phyloP scores from a whole-genome alignment of 2,113 vertebrate genomes.

The Lycaon pictus region DNA sequence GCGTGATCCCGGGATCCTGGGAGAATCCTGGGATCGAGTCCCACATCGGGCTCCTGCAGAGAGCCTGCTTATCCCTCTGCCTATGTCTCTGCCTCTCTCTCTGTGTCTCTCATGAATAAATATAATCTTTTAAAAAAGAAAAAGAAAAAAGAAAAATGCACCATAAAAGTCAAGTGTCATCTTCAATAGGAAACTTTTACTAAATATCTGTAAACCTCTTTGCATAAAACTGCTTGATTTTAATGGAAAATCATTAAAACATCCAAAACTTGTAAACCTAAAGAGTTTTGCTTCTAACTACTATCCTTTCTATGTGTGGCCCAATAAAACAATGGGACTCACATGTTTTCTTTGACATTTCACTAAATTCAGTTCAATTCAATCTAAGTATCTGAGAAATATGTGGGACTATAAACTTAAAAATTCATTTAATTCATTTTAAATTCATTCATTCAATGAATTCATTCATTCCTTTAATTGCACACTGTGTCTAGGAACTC shows the following conservation, averaged over 20 bases:
- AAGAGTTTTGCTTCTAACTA: slow-evolving; percentile 6
- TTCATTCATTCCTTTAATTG: background rate
- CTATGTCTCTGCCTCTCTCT: too few species aligned
- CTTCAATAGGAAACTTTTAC: background rate
- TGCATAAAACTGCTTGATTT: background rate
- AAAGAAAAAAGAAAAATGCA: background rate
- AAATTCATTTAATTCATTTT: background rate
- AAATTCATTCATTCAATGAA: too few species aligned
- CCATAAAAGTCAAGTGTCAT: background rate
- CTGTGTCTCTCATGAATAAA: too few species aligned
- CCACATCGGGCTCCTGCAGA: too few species aligned
- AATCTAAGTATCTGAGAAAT: slow-evolving; percentile 39
- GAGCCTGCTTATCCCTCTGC: too few species aligned
- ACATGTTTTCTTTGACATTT: slow-evolving; percentile 33
- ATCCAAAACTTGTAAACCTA: background rate
- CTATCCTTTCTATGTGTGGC: background rate
- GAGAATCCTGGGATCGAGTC: too few species aligned
- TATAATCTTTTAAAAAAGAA: too few species aligned
- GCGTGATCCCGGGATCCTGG: too few species aligned
- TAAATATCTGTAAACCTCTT: background rate
- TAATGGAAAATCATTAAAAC: slow-evolving; percentile 28
- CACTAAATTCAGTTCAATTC: background rate
- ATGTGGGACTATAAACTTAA: background rate
- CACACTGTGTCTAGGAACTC: slow-evolving; percentile 35
- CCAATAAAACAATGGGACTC: background rate